These are phyloP conservation scores for Larimichthys crocea DNA, from an alignment of 2,113 vertebrate genomes.

Conservation along the genomic window DNA sequence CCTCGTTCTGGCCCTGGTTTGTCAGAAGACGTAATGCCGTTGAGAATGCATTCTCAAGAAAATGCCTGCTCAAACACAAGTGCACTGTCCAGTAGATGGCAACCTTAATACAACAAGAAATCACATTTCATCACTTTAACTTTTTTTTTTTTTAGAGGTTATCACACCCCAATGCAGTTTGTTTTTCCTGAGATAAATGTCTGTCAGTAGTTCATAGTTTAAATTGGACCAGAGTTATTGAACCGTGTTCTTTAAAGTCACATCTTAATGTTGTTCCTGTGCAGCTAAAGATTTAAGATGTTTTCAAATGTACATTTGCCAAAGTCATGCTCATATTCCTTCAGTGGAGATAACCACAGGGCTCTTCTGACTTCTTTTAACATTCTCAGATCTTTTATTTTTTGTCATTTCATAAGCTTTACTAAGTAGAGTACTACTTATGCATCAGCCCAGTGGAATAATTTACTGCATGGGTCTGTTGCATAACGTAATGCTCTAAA, in stretches of 20 bases:
- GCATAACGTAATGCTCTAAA: not conserved
- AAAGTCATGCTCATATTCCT: constrained; percentile 18
- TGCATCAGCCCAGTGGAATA: constrained; percentile 15
- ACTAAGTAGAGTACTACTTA: no score
- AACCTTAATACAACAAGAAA: not conserved
- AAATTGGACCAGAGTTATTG: not conserved
- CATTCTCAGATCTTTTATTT: not conserved
- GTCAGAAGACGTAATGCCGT: not conserved
- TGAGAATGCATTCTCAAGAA: not conserved
- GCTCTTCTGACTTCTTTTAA: not conserved
- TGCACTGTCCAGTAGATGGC: constrained; percentile 8
- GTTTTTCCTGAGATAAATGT: not conserved
- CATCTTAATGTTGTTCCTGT: not conserved
- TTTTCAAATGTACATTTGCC: constrained; percentile 25
- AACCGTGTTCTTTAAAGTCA: not conserved
- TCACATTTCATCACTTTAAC: not conserved
- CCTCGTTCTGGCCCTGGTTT: not conserved
- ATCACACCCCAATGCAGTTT: not conserved
- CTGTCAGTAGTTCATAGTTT: not conserved
- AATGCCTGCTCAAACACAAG: not conserved
- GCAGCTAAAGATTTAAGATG: constrained; percentile 9
- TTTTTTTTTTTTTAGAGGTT: not conserved
- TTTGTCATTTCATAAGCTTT: constrained; percentile 29
- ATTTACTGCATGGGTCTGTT: not conserved
- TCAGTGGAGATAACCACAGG: not conserved